These are phyloP conservation scores for Unio delphinus DNA, from an alignment of 2,888 invertebrate genomes.

Conservation along the genomic window DNA sequence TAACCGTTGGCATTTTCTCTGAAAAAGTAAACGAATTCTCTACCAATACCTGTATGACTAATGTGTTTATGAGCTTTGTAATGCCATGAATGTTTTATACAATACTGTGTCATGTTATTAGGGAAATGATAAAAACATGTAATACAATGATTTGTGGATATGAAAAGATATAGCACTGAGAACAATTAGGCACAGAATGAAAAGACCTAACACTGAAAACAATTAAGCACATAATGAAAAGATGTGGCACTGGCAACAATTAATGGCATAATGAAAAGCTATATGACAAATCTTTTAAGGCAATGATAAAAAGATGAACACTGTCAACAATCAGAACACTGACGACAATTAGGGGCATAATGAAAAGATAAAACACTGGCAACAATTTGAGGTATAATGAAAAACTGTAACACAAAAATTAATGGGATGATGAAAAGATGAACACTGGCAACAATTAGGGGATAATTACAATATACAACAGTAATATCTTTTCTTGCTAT, in stretches of 20 bases:
- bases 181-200: too few species aligned
- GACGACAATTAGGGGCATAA: too few species aligned
- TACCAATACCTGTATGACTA: background rate
- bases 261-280: too few species aligned
- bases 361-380: background rate
- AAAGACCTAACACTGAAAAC: background rate
- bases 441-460: background rate
- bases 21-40: constrained; percentile 11
- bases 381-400: too few species aligned
- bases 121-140: background rate
- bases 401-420: too few species aligned
- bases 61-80: background rate
- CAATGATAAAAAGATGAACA: too few species aligned
- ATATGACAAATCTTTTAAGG: background rate
- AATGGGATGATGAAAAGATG: too few species aligned
- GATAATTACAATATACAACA: too few species aligned
- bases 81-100: background rate
- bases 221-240: background rate
- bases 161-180: background rate
- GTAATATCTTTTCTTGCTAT: background rate
- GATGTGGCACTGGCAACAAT: too few species aligned
- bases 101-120: background rate
- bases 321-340: too few species aligned
- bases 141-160: background rate
- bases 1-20: constrained; percentile 76